A percentile compares a stretch with the other conserved stretches of the same genome.
Conservation (phyloP, 1,140 invertebrate species). For the Antheraea mylitta region DNA sequence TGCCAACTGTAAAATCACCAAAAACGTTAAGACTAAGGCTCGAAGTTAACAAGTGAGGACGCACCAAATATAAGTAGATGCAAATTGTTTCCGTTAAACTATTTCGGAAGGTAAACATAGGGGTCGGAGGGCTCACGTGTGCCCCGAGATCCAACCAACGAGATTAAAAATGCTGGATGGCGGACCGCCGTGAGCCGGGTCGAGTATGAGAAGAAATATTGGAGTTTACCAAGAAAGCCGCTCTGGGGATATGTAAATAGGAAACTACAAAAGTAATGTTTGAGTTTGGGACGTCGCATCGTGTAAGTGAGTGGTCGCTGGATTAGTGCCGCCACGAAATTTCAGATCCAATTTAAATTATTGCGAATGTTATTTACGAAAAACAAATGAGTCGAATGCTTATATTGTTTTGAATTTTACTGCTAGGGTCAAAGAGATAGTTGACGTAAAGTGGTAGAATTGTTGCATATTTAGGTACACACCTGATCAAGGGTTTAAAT, state of each 20-base stretch:
- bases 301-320: constrained; percentile 48
- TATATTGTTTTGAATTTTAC: not conserved
- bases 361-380: not conserved
- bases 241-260: constrained; percentile 73
- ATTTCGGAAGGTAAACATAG: constrained; percentile 75
- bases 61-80: constrained; percentile 72
- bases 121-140: constrained; percentile 56
- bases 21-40: constrained; percentile 22
- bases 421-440: not conserved
- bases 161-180: constrained; percentile 75
- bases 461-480: too few relatives aligned
- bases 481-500: too few relatives aligned
- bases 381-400: not conserved
- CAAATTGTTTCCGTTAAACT: constrained; percentile 76
- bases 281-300: constrained; percentile 54
- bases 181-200: constrained; percentile 57
- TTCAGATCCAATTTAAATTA: constrained; percentile 44
- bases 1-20: not conserved
- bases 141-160: constrained; percentile 55
- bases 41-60: constrained; percentile 70
- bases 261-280: constrained; percentile 66
- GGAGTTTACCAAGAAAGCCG: constrained; percentile 67
- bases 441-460: too few relatives aligned
- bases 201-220: constrained; percentile 70
- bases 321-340: constrained; percentile 52